Evolutionary conservation across 1,140 invertebrate genomes (phyloP), one percentile per base, ranked within the genome.

Genomic region (Drosophila miranda): DNA sequence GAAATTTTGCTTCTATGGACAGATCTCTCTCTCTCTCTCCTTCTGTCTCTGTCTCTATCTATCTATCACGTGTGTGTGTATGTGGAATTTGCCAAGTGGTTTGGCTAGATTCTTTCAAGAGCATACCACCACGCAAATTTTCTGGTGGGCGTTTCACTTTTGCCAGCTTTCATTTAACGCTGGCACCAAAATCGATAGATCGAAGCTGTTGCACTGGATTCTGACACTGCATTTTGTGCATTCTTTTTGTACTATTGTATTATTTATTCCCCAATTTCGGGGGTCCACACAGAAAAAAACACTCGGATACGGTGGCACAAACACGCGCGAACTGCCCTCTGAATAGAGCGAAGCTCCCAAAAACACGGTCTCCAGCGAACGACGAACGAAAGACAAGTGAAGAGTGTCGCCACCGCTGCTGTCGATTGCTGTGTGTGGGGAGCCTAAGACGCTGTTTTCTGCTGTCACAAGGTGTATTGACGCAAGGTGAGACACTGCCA

Each of bases 111-210:
- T 86, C 82, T 86, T 87, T 70, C 67, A 72, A 73, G 69, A 71
- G 51, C 62, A 68, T 30, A 34, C 28, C 69, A 73, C 44, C 59
- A 58, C 55, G 76, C 72, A 68, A 67, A 75, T 80, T 66, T 80
- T 75, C 69, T 79, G 66, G 81, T 84, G 82, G 82, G 82, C 81
- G 83, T 86, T 86, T 86, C 82, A 86, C 82, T 86, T 86, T 87
- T 86, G 78, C 78, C 78, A 82, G 78, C 78, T 86, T 86, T 86
- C 78, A 62, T 86, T 86, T 86, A 74, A 86, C 78, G 69, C 57
- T 67, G 61, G 61, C 71, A 34, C 55, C 55, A 38, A 67, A 59
- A 28, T 23, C 6, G 19, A 52, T 23, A 16, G 41, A 3, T 34
- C 16, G 44, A 68, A 42, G 54, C 26, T 54, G 67, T 42, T 58